A percentile compares a stretch with the other conserved stretches of the same genome.
These are phyloP conservation scores for Autographa gamma DNA, from an alignment of 2,888 invertebrate species.

Conservation along the genomic window DNA sequence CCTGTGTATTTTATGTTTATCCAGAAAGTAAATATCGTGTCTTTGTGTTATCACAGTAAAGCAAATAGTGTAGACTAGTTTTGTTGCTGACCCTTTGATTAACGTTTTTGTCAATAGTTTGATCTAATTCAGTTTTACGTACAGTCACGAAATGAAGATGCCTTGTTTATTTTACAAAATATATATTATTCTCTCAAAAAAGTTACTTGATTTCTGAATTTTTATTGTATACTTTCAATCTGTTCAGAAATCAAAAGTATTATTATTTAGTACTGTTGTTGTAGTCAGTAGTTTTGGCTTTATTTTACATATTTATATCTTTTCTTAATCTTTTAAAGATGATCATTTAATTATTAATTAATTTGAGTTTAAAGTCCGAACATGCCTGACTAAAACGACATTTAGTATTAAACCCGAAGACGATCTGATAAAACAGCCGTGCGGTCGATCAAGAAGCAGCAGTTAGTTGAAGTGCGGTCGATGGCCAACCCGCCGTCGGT, in stretches of 20 bases:
- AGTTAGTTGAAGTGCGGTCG: constrained; percentile 97
- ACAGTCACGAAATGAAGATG: constrained; percentile 66
- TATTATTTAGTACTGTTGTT: constrained; percentile 31
- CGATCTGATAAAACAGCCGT: constrained; percentile 91
- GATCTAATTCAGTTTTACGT: constrained; percentile 52
- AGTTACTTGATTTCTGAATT: constrained; percentile 27
- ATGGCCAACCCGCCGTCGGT: constrained; percentile 98
- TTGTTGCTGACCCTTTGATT: constrained; percentile 48
- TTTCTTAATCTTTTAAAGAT: background rate
- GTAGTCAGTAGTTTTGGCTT: constrained; percentile 30
- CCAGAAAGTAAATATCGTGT: constrained; percentile 38
- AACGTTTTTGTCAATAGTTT: constrained; percentile 54
- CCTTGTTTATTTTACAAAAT: constrained; percentile 43
- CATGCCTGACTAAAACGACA: constrained; percentile 36
- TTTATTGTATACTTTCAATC: constrained; percentile 7
- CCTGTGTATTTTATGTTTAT: constrained; percentile 28
- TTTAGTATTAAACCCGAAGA: constrained; percentile 72
- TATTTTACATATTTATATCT: background rate
- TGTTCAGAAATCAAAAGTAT: constrained; percentile 34
- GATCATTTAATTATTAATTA: background rate
- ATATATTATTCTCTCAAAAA: constrained; percentile 10
- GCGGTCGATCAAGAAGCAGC: constrained; percentile 98
- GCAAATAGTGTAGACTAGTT: constrained; percentile 43
- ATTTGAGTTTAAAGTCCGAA: constrained; percentile 12
- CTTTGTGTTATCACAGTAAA: constrained; percentile 40